Evolutionary conservation across 92 coral and sea anemone species (phyloP).

Genomic region (Palythoa grandiflora): DNA sequence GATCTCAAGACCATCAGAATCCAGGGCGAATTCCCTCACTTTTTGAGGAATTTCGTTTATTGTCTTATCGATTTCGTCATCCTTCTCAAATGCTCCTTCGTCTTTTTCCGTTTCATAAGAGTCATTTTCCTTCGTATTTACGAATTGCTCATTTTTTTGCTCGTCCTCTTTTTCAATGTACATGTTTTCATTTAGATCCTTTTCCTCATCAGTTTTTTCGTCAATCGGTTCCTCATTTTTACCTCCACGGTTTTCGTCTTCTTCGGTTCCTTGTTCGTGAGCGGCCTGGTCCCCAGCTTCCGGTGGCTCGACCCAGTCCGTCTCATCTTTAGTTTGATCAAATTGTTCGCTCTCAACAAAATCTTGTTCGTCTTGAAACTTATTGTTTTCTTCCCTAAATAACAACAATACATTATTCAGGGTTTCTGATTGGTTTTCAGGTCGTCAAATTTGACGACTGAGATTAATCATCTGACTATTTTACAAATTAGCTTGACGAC

Average conservation of each 20-base stretch:
- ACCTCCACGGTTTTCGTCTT: neutral
- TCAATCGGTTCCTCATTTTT: neutral
- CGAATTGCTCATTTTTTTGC: neutral
- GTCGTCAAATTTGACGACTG: too few species aligned
- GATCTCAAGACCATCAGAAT: neutral
- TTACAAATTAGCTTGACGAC: too few species aligned
- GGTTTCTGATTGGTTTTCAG: neutral
- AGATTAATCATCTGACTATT: too few species aligned
- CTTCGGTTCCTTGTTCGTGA: neutral
- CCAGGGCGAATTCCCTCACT: neutral
- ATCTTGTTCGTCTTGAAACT: neutral
- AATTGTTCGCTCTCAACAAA: neutral
- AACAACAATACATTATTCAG: neutral
- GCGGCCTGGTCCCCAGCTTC: neutral
- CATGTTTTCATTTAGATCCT: neutral
- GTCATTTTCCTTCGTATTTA: neutral
- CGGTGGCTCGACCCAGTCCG: conserved; percentile 10
- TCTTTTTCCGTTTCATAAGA: neutral
- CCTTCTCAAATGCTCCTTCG: neutral
- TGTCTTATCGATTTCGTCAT: neutral
- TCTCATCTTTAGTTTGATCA: conserved; percentile 20
- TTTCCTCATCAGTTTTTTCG: neutral
- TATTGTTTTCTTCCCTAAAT: conserved; percentile 4
- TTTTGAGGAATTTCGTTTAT: neutral
- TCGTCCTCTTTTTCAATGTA: conserved; percentile 6